phyloP scores from a whole-genome alignment of 2,888 invertebrate species.

The Sesamia inferens region DNA sequence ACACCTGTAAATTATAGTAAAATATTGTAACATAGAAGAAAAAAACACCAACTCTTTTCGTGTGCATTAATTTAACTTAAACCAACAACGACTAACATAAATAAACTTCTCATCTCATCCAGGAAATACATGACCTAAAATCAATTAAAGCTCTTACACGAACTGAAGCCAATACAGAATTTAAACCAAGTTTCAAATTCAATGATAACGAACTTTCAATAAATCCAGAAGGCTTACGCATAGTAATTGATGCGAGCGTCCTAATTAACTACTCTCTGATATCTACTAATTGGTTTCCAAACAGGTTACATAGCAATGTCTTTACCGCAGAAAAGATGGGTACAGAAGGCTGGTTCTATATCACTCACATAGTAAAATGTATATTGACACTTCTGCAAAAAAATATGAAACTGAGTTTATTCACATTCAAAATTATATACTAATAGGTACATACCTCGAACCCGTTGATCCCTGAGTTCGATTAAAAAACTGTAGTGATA shows the following conservation, averaged over 20 bases:
- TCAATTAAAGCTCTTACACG: slow-evolving; percentile 9
- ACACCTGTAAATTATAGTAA: not conserved
- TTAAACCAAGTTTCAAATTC: slow-evolving; percentile 37
- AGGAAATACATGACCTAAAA: slow-evolving; percentile 40
- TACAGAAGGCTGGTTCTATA: slow-evolving; percentile 15
- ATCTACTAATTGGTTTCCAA: slow-evolving; percentile 73
- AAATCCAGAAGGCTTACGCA: slow-evolving; percentile 58
- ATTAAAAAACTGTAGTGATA: too few relatives aligned
- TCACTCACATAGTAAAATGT: too few relatives aligned
- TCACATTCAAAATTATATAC: too few relatives aligned
- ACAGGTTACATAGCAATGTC: slow-evolving; percentile 62
- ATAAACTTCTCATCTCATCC: not conserved
- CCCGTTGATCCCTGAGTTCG: too few relatives aligned
- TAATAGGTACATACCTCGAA: too few relatives aligned
- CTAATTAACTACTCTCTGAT: slow-evolving; percentile 70
- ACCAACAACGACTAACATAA: not conserved
- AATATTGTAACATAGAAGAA: not conserved
- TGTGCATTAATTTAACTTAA: not conserved
- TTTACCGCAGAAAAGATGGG: slow-evolving; percentile 1
- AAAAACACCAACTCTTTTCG: not conserved
- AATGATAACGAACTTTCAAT: slow-evolving; percentile 54
- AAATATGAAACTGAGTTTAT: too few relatives aligned
- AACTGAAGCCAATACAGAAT: slow-evolving; percentile 33
- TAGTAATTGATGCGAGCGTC: slow-evolving; percentile 62
- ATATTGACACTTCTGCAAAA: too few relatives aligned